These are phyloP conservation scores for Carassius carassius DNA, from an alignment of 2,113 vertebrate genomes.

Conservation along the genomic window DNA sequence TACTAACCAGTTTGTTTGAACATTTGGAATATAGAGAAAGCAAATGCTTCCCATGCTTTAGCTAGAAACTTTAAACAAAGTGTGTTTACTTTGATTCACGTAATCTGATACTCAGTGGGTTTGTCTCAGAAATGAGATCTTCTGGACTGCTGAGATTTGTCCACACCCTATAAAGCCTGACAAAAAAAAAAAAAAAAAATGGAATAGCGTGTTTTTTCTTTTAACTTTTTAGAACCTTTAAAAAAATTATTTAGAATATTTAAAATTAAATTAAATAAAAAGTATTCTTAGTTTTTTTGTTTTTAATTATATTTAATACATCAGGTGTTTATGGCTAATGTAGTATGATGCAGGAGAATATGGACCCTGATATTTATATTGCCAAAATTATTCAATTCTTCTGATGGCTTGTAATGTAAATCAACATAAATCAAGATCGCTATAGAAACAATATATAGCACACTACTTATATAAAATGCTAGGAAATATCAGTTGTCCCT, in stretches of 20 bases:
- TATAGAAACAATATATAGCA: background rate
- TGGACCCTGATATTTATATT: background rate
- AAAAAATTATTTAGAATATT: background rate
- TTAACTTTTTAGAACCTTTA: background rate
- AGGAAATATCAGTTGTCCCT: background rate
- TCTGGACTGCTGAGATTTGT: background rate
- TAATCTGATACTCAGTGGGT: background rate
- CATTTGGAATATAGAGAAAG: no score
- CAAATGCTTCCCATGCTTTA: background rate
- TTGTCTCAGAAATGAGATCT: background rate
- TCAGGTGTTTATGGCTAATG: background rate
- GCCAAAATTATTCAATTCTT: background rate
- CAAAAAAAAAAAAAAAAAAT: background rate
- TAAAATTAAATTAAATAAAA: no score
- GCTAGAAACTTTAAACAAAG: background rate
- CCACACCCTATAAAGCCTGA: background rate
- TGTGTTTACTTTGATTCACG: background rate
- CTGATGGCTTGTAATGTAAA: background rate
- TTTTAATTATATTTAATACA: background rate
- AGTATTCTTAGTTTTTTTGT: no score
- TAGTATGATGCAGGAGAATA: background rate
- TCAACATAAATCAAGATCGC: background rate
- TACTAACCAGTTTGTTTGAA: background rate
- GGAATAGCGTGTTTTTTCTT: background rate
- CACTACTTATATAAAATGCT: background rate